phyloP scores from a whole-genome alignment of 64 coral and sea anemone species.

The Montipora foliosa region DNA sequence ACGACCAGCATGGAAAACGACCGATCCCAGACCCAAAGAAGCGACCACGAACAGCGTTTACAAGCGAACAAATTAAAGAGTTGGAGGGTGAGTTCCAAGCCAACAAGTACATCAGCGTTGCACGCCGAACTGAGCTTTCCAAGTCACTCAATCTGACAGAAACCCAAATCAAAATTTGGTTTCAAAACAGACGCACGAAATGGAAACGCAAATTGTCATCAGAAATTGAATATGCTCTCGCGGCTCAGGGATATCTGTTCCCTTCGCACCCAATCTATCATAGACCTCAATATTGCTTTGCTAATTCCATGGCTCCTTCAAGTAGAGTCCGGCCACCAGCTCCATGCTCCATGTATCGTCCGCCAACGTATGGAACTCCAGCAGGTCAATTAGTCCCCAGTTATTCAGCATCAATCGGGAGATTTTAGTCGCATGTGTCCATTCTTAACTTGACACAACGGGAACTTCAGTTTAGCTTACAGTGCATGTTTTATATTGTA shows the following conservation, averaged over 20 bases:
- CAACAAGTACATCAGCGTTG: constrained; percentile 85
- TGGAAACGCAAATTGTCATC: constrained; percentile 92
- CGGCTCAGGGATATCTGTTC: constrained; percentile 73
- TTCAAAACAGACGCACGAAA: constrained; percentile 98
- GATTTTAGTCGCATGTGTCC: neutral
- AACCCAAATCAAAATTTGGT: constrained; percentile 99
- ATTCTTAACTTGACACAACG: neutral
- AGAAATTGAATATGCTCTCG: constrained; percentile 77
- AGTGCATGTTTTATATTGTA: too few species aligned
- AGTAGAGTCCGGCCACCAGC: neutral
- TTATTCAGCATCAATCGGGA: too few species aligned
- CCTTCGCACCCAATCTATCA: constrained; percentile 53
- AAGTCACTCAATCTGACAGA: constrained; percentile 82
- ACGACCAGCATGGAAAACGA: neutral
- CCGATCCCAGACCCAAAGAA: constrained; percentile 53
- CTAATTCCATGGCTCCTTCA: neutral
- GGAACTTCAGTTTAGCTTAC: too few species aligned
- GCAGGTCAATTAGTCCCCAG: neutral
- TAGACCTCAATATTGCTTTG: constrained; percentile 2
- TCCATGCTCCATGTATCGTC: neutral
- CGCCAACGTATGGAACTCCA: neutral
- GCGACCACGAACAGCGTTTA: constrained; percentile 91
- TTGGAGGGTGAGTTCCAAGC: constrained; percentile 88
- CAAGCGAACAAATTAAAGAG: constrained; percentile 86
- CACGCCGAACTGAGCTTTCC: constrained; percentile 87